Evolutionary conservation across 2,113 vertebrate species (phyloP), one percentile per base, ranked within the genome.

Genomic region (Agapornis roseicollis): DNA sequence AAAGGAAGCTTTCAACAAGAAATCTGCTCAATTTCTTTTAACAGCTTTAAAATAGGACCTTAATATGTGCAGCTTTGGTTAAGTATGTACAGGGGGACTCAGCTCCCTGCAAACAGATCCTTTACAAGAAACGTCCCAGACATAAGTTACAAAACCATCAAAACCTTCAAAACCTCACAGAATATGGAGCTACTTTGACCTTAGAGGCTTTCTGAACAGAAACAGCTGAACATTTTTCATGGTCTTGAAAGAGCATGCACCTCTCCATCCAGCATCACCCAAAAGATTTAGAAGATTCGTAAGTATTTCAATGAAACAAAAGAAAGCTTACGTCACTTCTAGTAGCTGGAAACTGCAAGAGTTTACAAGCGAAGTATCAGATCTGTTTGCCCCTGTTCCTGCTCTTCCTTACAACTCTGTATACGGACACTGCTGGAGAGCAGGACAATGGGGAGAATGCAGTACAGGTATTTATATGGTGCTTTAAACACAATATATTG

Each of bases 11-110:
- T 86, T 53, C 41, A 78, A 61, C 12, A 14, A 37, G 8, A 66
- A 77, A 76, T 81, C 10, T 65, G 39, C 47, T 79, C 27, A 37
- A 31, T 53, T 89, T 89, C 61, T 76, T 41, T 11, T 52, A 91
- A 79, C 13, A 29, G 58, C 22, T 85, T 91, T 73, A 68, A 80
- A 77, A 81, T 14, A 66, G 29, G 46, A 85, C 28, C 11, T 89
- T 89, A 44, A 33, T 44, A 23, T 15, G 2, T 2, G 11, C 5
- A 18, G 33, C n/a, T 87, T 65, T 1, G 0, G 20, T n/a, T n/a
- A 20, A 70, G 31, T 22, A 27, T 47, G 29, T 27, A 27, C 13
- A 55, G 15, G 2, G 9, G 13, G 2, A 2, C 52, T 72, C 37
- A 80, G 35, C 23, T 35, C 18, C 10, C 63, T 18, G 6, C 5